Base-by-base conservation (phyloP, 1,140 invertebrate genomes). In the Penaeus chinensis region DNA sequence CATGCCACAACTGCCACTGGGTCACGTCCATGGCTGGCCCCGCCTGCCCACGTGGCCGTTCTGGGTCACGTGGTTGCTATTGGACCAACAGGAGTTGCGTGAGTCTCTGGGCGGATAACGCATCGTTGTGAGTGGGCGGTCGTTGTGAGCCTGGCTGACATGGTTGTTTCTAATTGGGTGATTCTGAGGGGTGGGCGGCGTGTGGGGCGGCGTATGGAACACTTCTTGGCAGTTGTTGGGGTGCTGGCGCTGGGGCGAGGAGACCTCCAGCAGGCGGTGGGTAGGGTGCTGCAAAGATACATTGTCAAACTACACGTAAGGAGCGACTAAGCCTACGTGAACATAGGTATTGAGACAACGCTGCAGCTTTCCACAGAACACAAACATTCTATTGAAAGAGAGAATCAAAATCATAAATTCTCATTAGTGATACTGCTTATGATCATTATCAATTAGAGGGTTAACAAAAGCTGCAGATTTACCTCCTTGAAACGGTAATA, bases 231-330 rank as follows among this genome's bases (percentile, higher is more conserved):
- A 84, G 63, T 37, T 80, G 71, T 27, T 66, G 81, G 80, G 69
- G 87, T 84, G 87, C 87, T 88, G 87, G n/a, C 84, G 77, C 42
- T 80, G 77, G n/a, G 87, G 82, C 63, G 87, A 88, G 54, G 87
- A 79, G n/a, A 88, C 87, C 82, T 88, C 87, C 74, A 88, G 63
- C 37, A 88, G 82, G 74, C 87, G 82, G 71, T 88, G 87, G 42
- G 87, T 84, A 65, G 87, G 87, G 87, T 88, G 87, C 87, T 88
- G 87, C 63, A 88, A 88, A 84, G 78, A 84, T 65, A 79, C 74
- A 62, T 37, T 22, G 42, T 66, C 65, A 84, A 84, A 66, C 82
- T 84, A 84, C 87, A 37, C 71, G 76, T 63, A 78, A 81, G 42
- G 79, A 61, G 74, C 76, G 2, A 54, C 54, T 54, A 54, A 54